Evolutionary conservation across 2,888 invertebrate genomes (phyloP).

Genomic region (Cynaeus angustus): DNA sequence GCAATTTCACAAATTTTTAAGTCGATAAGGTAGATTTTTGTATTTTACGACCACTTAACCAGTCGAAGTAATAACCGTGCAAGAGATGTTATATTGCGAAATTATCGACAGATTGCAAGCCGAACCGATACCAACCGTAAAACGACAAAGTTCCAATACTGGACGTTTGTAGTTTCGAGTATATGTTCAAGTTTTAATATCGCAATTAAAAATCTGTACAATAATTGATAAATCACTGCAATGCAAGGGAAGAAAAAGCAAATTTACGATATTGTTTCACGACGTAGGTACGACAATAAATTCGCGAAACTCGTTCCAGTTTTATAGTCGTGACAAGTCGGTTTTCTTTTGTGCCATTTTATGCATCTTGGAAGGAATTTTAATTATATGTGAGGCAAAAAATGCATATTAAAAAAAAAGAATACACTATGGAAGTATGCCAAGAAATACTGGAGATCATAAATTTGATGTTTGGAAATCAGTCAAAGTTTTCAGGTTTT

Average conservation of each 20-base stretch:
- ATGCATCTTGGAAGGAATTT: constrained; percentile 43
- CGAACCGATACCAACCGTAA: constrained; percentile 20
- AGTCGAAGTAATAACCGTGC: constrained; percentile 29
- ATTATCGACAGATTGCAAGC: constrained; percentile 43
- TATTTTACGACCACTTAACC: constrained; percentile 35
- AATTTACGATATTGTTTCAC: constrained; percentile 55
- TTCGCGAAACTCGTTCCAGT: constrained; percentile 50
- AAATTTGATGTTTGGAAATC: too few species aligned
- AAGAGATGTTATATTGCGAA: constrained; percentile 37
- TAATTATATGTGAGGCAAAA: constrained; percentile 41
- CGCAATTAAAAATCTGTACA: too few species aligned
- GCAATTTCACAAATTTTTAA: too few species aligned
- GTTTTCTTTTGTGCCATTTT: constrained; percentile 44
- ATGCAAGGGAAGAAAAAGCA: background rate
- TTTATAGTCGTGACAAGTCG: constrained; percentile 48
- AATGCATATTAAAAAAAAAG: background rate
- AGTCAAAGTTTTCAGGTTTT: too few species aligned
- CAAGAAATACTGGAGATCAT: background rate
- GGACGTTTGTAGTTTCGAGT: constrained; percentile 20
- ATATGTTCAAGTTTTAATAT: too few species aligned
- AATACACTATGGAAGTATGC: background rate
- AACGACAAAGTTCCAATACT: constrained; percentile 36
- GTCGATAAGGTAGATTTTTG: too few species aligned
- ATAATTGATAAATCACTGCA: too few species aligned
- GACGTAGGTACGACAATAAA: constrained; percentile 53